phyloP scores from a whole-genome alignment of 92 coral and sea anemone species.

The Metridium senile region DNA sequence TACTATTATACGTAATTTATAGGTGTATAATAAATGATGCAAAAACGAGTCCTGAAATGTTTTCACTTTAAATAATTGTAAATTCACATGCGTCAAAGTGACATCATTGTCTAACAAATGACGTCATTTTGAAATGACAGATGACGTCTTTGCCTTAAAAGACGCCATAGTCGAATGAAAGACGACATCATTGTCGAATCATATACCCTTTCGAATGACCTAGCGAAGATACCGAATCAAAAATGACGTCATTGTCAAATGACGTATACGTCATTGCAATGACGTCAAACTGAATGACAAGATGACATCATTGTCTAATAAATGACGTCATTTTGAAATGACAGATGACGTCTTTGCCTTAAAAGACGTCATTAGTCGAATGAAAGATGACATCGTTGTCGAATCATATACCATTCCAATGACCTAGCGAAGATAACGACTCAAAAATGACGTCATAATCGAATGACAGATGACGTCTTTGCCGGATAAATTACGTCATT shows the following conservation, averaged over 20 bases:
- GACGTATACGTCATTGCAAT: no score
- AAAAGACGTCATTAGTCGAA: no score
- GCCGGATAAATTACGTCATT: no score
- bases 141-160: no score
- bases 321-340: not conserved
- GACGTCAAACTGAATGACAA: no score
- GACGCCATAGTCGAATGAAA: no score
- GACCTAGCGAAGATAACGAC: not conserved
- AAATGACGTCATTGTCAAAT: not conserved
- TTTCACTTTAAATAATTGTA: not conserved
- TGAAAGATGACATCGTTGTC: no score
- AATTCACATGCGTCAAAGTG: not conserved
- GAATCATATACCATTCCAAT: no score
- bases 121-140: not conserved
- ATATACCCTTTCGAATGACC: no score
- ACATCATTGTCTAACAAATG: not conserved
- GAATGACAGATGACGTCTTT: not conserved
- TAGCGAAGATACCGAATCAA: not conserved
- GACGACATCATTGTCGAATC: no score
- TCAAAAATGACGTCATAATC: not conserved
- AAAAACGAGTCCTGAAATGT: not conserved
- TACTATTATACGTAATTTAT: constrained; percentile 7
- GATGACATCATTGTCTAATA: not conserved
- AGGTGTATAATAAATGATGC: constrained; percentile 18
- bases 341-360: no score